Conservation (phyloP, 2,113 vertebrate genomes). For the Redunca redunca region DNA sequence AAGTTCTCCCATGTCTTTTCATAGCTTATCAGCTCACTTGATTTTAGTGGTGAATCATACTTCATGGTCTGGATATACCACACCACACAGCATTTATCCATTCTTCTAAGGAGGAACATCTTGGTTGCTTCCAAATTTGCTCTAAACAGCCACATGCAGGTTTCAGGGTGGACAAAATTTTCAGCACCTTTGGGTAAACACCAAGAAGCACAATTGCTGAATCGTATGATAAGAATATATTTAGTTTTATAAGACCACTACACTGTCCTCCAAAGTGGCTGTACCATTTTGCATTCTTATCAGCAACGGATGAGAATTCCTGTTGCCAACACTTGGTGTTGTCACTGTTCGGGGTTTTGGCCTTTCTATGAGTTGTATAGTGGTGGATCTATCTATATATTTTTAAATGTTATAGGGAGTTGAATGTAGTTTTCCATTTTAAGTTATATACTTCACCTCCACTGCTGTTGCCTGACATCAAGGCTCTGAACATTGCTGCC, state of each 20-base stretch:
- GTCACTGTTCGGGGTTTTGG: background rate
- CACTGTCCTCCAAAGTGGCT: background rate
- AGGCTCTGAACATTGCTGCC: background rate
- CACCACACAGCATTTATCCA: background rate
- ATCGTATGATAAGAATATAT: background rate
- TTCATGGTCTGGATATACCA: background rate
- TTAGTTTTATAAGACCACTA: background rate
- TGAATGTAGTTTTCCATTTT: background rate
- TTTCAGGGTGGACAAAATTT: background rate
- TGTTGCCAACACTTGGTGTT: background rate
- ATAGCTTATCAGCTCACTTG: background rate
- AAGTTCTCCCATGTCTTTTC: background rate
- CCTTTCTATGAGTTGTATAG: background rate
- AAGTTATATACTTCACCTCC: background rate
- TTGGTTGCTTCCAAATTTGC: background rate
- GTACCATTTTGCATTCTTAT: background rate
- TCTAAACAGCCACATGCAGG: background rate
- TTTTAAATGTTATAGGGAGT: background rate
- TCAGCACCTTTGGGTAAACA: background rate
- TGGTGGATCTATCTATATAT: too few relatives aligned
- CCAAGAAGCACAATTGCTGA: background rate
- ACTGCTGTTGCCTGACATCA: background rate
- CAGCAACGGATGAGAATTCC: background rate
- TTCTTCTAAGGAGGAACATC: background rate
- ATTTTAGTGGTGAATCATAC: background rate